phyloP scores from a whole-genome alignment of 2,797 vertebrate species.

The Argya squamiceps region DNA sequence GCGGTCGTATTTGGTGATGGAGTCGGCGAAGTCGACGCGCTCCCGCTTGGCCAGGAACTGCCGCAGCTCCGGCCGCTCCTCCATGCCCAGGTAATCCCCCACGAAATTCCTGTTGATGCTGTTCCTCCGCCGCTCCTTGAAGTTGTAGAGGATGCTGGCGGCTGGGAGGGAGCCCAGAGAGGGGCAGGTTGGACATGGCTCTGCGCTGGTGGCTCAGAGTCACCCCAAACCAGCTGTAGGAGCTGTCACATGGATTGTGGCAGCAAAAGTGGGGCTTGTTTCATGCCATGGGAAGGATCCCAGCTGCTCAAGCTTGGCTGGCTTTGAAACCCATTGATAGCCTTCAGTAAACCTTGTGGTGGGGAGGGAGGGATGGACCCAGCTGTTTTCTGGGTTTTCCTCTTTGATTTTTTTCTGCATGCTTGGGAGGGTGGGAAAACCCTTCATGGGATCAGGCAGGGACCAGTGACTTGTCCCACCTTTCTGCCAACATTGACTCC shows the following conservation, averaged over 20 bases:
- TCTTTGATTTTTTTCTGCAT: not conserved
- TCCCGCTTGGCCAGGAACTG: constrained; percentile 94
- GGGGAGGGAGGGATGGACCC: not conserved
- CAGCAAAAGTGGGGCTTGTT: not conserved
- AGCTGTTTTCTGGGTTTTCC: not conserved
- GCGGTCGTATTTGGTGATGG: constrained; percentile 92
- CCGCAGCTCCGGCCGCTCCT: constrained; percentile 90
- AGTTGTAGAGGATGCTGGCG: constrained; percentile 94
- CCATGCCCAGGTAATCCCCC: constrained; percentile 95
- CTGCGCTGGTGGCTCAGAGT: not conserved
- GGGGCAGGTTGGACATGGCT: not conserved
- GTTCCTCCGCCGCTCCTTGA: constrained; percentile 91
- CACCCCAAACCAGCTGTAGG: not conserved
- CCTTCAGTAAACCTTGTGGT: not conserved
- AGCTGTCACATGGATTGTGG: accelerated
- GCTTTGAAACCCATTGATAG: not conserved
- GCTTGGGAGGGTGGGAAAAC: not conserved
- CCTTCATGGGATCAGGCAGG: accelerated
- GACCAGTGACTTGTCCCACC: not conserved
- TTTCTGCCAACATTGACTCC: not conserved
- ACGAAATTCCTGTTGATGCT: constrained; percentile 99
- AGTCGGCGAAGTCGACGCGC: constrained; percentile 90
- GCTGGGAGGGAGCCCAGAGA: constrained; percentile 68
- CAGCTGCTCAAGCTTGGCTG: not conserved
- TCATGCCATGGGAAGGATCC: not conserved